Base-by-base conservation (phyloP, 2,888 invertebrate species). In the Pecten maximus region DNA sequence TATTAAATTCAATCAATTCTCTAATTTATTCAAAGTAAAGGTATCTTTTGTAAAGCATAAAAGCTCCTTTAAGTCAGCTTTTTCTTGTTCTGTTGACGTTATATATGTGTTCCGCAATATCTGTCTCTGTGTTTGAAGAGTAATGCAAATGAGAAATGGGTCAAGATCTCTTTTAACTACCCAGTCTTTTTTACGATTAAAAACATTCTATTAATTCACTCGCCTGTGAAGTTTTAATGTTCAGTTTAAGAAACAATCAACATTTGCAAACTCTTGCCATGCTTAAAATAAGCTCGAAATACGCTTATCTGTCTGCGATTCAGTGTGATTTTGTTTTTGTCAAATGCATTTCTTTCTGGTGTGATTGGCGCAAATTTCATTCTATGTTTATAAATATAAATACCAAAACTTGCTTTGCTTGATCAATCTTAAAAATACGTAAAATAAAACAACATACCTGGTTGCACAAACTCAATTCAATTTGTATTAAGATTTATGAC, bases 261-360 rank as follows among this genome's bases (percentile, higher is more conserved):
- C 54, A 54, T 54, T 54, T 54, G 54, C 54, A 54, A 54, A 54
- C 12, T 54, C 54, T 54, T 19, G 23, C 6, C n/a, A 54, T 74
- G 74, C 35, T 74, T 74, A 12, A 28, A 16, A 0, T 74, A 0
- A 6, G 74, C 74, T 74, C 1, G 10, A 28, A 6, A 28, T 28
- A 28, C 28, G 74, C 74, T 28, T 35, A 74, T 74, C 35, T 74
- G 28, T 54, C 2, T n/a, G 35, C 10, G 74, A 35, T 35, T 35
- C 12, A 35, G 6, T 74, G 74, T 74, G 74, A 74, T 15, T 35
- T 19, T 74, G 12, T 28, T 12, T 74, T 28, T 74, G 35, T 74
- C 35, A 8, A 74, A 74, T 74, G 74, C 74, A 74, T 28, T 74
- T 74, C 74, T 74, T 74, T 74, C 74, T 74, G 10, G 74, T 74